Conservation (phyloP, 2,113 vertebrate genomes). For the Puntigrus tetrazona region DNA sequence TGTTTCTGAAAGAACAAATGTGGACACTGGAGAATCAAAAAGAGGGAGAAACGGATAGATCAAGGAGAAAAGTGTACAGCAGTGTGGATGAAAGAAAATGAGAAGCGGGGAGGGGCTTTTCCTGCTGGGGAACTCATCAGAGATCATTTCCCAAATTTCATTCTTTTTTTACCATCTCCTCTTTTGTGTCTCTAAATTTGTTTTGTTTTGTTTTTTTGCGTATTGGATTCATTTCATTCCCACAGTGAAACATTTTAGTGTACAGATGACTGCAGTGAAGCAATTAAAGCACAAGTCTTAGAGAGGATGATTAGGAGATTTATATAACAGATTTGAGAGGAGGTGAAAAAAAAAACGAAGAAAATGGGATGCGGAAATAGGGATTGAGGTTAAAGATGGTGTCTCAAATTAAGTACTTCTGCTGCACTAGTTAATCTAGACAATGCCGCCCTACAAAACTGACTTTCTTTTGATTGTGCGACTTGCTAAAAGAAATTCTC, state of each 20-base stretch:
- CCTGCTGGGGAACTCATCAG: slow-evolving; percentile 20
- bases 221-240: slow-evolving; percentile 17
- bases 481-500: not conserved
- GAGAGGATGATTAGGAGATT: slow-evolving; percentile 15
- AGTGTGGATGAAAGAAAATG: not conserved
- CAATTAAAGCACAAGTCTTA: slow-evolving; percentile 23
- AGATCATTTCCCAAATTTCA: slow-evolving; percentile 17
- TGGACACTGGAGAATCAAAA: not conserved
- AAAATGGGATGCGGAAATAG: not conserved
- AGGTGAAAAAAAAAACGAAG: not conserved
- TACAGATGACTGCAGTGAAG: not conserved
- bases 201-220: slow-evolving; percentile 6
- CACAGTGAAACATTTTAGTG: slow-evolving; percentile 2
- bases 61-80: not conserved
- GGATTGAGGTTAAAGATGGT: not conserved
- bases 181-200: slow-evolving; percentile 5
- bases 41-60: not conserved
- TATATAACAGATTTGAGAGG: slow-evolving; percentile 22
- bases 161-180: slow-evolving; percentile 6
- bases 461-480: not conserved
- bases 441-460: not conserved
- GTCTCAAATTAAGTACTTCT: not conserved
- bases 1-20: not conserved
- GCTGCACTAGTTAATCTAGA: not conserved
- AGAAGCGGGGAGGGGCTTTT: not conserved